Conservation (phyloP, 37 sponge, comb jelly and placozoan species). For the Mnemiopsis leidyi region DNA sequence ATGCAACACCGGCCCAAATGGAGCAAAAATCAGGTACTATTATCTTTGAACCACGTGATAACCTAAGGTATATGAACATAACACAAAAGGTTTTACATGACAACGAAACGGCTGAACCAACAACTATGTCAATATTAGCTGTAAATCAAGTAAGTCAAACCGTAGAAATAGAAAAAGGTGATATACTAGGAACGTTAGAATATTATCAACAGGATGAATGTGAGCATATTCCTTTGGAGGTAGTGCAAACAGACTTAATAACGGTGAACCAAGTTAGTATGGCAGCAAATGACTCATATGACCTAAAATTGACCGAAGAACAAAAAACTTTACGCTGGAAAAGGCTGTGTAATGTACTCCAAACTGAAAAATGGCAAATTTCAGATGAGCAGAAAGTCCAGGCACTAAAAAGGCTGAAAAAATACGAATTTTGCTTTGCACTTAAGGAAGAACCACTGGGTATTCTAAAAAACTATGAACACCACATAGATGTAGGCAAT, state of each 20-base stretch:
- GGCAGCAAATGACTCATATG: no score
- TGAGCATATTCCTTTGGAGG: not conserved
- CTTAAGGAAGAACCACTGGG: constrained; percentile 66
- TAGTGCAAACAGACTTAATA: no score
- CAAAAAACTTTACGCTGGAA: not conserved
- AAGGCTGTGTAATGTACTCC: not conserved
- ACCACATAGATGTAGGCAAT: constrained; percentile 68
- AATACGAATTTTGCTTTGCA: constrained; percentile 66
- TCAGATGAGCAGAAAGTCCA: not conserved
- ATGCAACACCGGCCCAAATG: no score
- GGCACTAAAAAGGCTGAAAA: not conserved
- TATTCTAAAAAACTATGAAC: not conserved
- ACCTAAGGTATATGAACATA: no score
- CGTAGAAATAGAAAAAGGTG: not conserved
- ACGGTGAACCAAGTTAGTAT: no score
- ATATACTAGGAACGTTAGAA: not conserved
- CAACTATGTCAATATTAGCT: not conserved
- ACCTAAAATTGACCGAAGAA: no score
- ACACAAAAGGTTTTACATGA: no score
- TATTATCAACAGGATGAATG: not conserved
- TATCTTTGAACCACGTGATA: no score
- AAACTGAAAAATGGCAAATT: not conserved
- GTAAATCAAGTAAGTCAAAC: not conserved
- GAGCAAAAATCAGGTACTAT: not conserved
- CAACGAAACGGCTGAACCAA: not conserved